Evolutionary conservation across 2,888 invertebrate genomes (phyloP), one percentile per base, ranked within the genome.

Genomic region (Philereme vetulata): DNA sequence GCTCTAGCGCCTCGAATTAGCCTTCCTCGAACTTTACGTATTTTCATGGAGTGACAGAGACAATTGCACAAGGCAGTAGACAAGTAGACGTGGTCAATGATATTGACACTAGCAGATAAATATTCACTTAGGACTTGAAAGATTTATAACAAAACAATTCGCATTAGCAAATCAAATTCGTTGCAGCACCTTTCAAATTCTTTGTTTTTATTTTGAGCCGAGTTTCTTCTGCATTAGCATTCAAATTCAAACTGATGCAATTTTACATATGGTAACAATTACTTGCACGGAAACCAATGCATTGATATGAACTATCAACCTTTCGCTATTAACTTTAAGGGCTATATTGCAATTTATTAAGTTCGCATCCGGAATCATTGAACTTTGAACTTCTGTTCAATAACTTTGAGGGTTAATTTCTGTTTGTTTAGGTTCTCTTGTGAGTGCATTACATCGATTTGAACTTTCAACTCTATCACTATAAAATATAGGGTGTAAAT

Each of bases 301-400:
- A 5, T 4, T 33, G 0, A 36, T 57, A 47, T 53, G 8, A 55
- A 60, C 51, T 65, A 51, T 56, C 51, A 35, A 62, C 62, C 51
- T 51, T 59, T 51, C 38, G 0, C 0, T 2, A 0, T 5, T 4
- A 3, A 1, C 0, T 32, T 49, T 67, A 70, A 54, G 58, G 55
- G 56, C 45, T 40, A 9, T 60, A 70, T 60, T 65, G 36, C 32
- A 11, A 53, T 58, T 40, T 62, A 52, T 60, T 34, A 33, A 33
- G 50, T 55, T 49, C 48, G 65, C 44, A 21, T 52, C 62, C 58
- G 64, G 44, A 64, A 66, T 58, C 64, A 58, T 53, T 61, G 52
- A 56, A 53, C 61, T 61, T 50, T 46, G 56, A 50, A 61, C 67
- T 10, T 44, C 44, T 57, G 33, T 32, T 10, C 44, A 44, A 44